Percentiles rank a stretch among this genome's conserved stretches.
Conservation (phyloP, 2,888 invertebrate species). For the Serripes groenlandicus region DNA sequence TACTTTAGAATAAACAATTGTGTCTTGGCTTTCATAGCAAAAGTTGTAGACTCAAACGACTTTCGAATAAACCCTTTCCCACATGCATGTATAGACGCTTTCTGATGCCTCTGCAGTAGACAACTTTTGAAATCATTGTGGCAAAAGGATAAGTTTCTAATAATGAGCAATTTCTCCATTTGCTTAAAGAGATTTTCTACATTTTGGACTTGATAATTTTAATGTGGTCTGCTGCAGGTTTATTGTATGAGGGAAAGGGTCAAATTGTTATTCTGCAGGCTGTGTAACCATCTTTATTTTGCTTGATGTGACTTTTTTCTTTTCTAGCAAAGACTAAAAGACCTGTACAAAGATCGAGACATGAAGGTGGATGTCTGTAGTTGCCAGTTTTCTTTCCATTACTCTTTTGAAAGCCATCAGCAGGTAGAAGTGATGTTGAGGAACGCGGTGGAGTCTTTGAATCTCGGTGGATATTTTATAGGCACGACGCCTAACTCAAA, state of each 20-base stretch:
- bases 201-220: too few species aligned
- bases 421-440: conserved; percentile 97
- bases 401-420: conserved; percentile 87
- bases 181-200: background rate
- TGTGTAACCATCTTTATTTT: too few species aligned
- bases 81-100: too few species aligned
- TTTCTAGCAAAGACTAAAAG: conserved; percentile 82
- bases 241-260: too few species aligned
- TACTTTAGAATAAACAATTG: too few species aligned
- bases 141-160: background rate
- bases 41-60: too few species aligned
- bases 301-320: too few species aligned
- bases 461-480: conserved; percentile 97
- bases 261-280: too few species aligned
- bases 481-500: conserved; percentile 98
- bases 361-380: conserved; percentile 95
- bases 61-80: too few species aligned
- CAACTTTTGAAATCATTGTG: background rate
- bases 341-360: conserved; percentile 92
- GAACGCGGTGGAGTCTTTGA: conserved; percentile 96
- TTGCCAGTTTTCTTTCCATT: conserved; percentile 99
- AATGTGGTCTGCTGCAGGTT: too few species aligned
- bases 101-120: background rate
- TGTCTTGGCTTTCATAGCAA: too few species aligned
- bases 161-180: background rate